Evolutionary conservation across 2,113 vertebrate species (phyloP), one percentile per base, ranked within the genome.

Genomic region (Plotosus lineatus): DNA sequence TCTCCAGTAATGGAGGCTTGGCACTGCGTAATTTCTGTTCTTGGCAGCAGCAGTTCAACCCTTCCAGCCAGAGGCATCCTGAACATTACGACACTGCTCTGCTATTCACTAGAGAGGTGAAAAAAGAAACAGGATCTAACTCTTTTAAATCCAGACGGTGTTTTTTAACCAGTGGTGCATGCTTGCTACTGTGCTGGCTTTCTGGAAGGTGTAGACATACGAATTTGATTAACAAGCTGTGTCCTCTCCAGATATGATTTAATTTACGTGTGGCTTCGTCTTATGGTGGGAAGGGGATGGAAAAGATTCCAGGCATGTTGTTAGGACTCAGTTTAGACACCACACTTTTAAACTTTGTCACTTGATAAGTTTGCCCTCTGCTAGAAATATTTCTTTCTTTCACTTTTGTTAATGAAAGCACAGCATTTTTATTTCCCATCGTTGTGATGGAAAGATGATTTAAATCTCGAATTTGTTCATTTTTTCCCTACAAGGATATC

Each of bases 51-150:
- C 87, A n/a, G 10, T 94, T 96, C 91, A 99, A 99, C 87, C 94
- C 95, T 0, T 85, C 88, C 0, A 98, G 95, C 0, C 96, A 97
- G 85, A 89, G 97, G 42, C 94, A 98, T 79, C 94, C 96, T 0
- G 96, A 97, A 85, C 97, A 99, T 88, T 98, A 95, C 0, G 97
- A 99, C 91, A 98, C 97, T 0, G 97, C 97, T 56, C 90, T 99
- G 82, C 94, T 99, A 53, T 94, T 99, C 90, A 98, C 97, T 14
- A 93, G 96, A 93, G 93, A 97, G 97, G 97, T 99, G 40, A 75
- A 36, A 74, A 36, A 85, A 82, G 89, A 11, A 51, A 15, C 50
- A 7, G 55, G 10, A 28, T 79, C 50, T 55, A 44, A 53, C 26
- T 28, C 23, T 23, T 68, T 26, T 28, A 42, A 55, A 17, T 26